These are phyloP conservation scores for Bemisia tabaci DNA, from an alignment of 1,140 invertebrate species.

Conservation along the genomic window DNA sequence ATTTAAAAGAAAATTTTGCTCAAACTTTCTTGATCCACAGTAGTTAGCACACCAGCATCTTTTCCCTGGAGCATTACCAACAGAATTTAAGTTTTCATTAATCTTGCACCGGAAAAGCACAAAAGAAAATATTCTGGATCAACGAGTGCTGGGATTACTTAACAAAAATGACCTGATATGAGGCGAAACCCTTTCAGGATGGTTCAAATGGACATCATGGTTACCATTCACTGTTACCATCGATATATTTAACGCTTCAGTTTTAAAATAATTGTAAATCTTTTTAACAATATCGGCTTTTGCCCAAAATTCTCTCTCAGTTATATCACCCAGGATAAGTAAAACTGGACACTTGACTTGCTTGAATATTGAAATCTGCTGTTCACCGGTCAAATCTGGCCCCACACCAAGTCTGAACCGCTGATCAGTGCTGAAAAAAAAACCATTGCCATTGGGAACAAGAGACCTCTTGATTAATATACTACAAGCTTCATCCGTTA, in stretches of 20 bases:
- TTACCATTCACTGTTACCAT: slow-evolving; percentile 36
- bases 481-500: slow-evolving; percentile 46
- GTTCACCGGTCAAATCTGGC: slow-evolving; percentile 19
- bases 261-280: too few relatives aligned
- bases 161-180: slow-evolving; percentile 33
- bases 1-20: too few relatives aligned
- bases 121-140: too few relatives aligned
- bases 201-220: slow-evolving; percentile 48
- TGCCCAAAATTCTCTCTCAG: slow-evolving; percentile 15
- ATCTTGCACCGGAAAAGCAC: too few relatives aligned
- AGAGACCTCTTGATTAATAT: slow-evolving; percentile 57
- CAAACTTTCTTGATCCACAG: too few relatives aligned
- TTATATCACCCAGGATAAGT: slow-evolving; percentile 25
- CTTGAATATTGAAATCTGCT: slow-evolving; percentile 16
- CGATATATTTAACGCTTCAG: slow-evolving; percentile 19
- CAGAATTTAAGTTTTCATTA: too few relatives aligned
- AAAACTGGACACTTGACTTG: slow-evolving; percentile 23
- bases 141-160: too few relatives aligned
- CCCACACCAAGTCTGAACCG: slow-evolving; percentile 22
- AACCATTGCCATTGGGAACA: slow-evolving; percentile 27
- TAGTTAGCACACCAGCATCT: too few relatives aligned
- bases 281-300: too few relatives aligned
- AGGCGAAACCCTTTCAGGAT: slow-evolving; percentile 37
- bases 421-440: slow-evolving; percentile 28
- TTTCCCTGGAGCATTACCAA: too few relatives aligned